Evolutionary conservation across 2,888 invertebrate genomes (phyloP).

Genomic region (Chrysina gloriosa): DNA sequence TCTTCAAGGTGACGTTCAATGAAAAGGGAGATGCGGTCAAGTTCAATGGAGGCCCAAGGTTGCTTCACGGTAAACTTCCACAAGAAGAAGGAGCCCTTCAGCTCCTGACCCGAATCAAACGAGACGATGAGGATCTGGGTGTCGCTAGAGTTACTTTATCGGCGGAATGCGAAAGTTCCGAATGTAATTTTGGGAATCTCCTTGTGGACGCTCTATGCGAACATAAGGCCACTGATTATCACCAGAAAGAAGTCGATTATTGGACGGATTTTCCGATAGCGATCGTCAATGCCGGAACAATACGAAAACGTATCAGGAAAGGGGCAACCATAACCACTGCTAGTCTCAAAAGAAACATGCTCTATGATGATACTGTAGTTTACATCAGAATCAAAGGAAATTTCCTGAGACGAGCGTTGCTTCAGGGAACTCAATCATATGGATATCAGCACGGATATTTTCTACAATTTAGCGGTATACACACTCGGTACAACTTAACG

Average conservation of each 20-base stretch:
- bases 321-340: constrained; percentile 74
- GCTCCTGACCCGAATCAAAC: constrained; percentile 62
- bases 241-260: constrained; percentile 64
- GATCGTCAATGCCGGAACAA: constrained; percentile 80
- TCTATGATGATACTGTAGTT: constrained; percentile 80
- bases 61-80: constrained; percentile 74
- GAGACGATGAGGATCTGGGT: not conserved
- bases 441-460: constrained; percentile 71
- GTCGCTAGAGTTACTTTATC: constrained; percentile 59
- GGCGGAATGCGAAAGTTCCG: constrained; percentile 73
- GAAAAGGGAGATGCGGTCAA: constrained; percentile 74
- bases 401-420: constrained; percentile 66
- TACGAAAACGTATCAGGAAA: constrained; percentile 74
- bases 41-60: constrained; percentile 80
- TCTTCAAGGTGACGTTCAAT: constrained; percentile 71
- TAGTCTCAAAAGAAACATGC: constrained; percentile 79
- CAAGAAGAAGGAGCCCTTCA: constrained; percentile 75
- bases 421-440: constrained; percentile 56
- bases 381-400: constrained; percentile 75
- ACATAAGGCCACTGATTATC: constrained; percentile 69
- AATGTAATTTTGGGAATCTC: constrained; percentile 89
- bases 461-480: constrained; percentile 83
- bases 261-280: constrained; percentile 86
- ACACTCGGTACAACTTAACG: constrained; percentile 75
- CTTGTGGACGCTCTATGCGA: constrained; percentile 81